Conservation (phyloP, 2,888 invertebrate genomes). For the Cheilosia grossa region DNA sequence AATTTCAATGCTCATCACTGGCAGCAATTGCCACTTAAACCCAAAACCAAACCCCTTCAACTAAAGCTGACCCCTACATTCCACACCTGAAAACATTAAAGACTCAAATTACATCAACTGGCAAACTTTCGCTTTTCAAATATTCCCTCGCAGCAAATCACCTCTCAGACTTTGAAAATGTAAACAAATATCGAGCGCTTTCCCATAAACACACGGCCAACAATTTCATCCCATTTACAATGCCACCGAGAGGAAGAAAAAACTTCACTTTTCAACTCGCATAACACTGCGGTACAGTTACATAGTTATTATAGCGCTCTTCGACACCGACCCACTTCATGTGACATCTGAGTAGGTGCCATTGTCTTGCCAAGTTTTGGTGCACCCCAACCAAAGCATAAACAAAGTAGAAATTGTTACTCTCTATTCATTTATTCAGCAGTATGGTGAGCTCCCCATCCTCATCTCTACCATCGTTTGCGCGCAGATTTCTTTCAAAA, state of each 20-base stretch:
- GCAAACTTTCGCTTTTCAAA: constrained; percentile 62
- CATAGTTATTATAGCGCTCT: constrained; percentile 52
- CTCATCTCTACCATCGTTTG: constrained; percentile 4
- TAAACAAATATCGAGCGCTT: constrained; percentile 39
- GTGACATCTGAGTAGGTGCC: constrained; percentile 69
- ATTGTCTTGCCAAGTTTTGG: constrained; percentile 52
- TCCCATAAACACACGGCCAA: constrained; percentile 37
- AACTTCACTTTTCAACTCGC: constrained; percentile 38
- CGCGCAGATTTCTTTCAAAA: constrained; percentile 11
- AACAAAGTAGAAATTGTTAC: constrained; percentile 64
- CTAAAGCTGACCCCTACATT: too few species aligned
- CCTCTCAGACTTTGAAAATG: constrained; percentile 9
- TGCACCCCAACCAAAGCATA: constrained; percentile 23
- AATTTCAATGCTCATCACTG: too few species aligned
- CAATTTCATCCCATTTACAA: constrained; percentile 59
- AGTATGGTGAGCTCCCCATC: constrained; percentile 6
- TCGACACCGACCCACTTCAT: constrained; percentile 62
- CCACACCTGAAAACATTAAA: background rate
- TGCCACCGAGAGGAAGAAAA: constrained; percentile 23
- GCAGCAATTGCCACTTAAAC: too few species aligned
- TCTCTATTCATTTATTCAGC: constrained; percentile 58
- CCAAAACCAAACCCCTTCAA: too few species aligned
- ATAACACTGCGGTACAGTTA: constrained; percentile 58
- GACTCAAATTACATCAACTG: background rate
- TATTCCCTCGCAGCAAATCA: constrained; percentile 3